These are phyloP conservation scores for Octonoba sinensis DNA, from an alignment of 2,888 invertebrate species.

Conservation along the genomic window DNA sequence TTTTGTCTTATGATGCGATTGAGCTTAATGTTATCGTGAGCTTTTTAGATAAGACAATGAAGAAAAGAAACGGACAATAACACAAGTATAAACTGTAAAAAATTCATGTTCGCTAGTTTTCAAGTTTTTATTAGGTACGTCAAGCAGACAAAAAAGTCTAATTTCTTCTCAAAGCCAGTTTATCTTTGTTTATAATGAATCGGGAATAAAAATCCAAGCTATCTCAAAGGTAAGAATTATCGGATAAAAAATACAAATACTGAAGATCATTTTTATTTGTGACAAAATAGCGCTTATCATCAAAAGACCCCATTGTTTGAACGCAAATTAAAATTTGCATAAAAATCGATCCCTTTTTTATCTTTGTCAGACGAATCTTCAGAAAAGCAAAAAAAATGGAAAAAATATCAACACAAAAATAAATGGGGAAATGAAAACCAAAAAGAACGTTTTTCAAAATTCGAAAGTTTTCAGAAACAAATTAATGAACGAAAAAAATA, in stretches of 20 bases:
- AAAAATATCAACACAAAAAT: constrained; percentile 27
- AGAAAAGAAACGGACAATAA: too few relatives aligned
- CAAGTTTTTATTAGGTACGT: too few relatives aligned
- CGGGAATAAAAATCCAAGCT: neutral
- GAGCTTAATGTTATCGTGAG: too few relatives aligned
- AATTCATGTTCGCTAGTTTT: too few relatives aligned
- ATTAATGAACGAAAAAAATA: constrained; percentile 10
- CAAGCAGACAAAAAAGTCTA: too few relatives aligned
- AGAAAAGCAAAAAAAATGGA: constrained; percentile 10
- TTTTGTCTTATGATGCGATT: too few relatives aligned
- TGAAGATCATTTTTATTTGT: constrained; percentile 23
- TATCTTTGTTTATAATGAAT: constrained; percentile 1
- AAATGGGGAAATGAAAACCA: constrained; percentile 39
- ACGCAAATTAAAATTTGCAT: constrained; percentile 50
- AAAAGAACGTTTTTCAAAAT: constrained; percentile 28
- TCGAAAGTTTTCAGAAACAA: constrained; percentile 1
- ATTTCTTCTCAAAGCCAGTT: neutral
- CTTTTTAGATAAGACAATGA: too few relatives aligned
- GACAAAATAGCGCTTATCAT: constrained; percentile 25
- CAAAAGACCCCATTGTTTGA: constrained; percentile 41
- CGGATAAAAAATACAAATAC: neutral
- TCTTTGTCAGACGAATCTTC: constrained; percentile 7
- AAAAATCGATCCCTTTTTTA: constrained; percentile 40
- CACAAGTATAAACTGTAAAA: too few relatives aligned
- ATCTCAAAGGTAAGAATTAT: neutral